Conservation (phyloP, 2,888 invertebrate species). For the Agrenia bidenticulata region DNA sequence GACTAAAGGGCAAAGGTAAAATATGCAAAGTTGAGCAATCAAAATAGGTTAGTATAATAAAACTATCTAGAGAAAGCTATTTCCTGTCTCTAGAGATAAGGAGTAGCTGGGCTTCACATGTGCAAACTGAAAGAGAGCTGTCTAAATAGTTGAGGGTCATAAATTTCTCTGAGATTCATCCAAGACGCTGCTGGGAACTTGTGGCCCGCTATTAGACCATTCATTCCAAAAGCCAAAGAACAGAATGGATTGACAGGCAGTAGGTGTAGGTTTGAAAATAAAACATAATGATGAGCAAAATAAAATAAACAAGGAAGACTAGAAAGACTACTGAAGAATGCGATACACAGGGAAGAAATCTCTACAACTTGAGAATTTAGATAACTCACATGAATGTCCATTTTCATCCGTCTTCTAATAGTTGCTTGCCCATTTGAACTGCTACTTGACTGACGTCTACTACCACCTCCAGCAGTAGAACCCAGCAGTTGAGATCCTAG, state of each 20-base stretch:
- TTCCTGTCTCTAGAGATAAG: neutral
- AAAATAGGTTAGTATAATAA: no score
- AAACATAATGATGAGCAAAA: neutral
- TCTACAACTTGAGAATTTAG: neutral
- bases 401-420: slow-evolving; percentile 41
- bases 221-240: slow-evolving; percentile 5
- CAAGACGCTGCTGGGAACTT: slow-evolving; percentile 10
- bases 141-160: slow-evolving; percentile 4
- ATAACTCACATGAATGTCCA: slow-evolving; percentile 48
- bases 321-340: neutral
- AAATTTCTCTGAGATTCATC: neutral
- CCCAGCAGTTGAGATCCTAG: slow-evolving; percentile 42
- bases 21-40: neutral
- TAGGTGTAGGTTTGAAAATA: neutral
- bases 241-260: neutral
- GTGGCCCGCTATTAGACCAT: neutral
- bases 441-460: slow-evolving; percentile 24
- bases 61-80: neutral
- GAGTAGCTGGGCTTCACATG: neutral
- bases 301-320: neutral
- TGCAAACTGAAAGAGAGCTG: neutral
- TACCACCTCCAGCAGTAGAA: slow-evolving; percentile 29
- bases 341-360: neutral
- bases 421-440: slow-evolving; percentile 41
- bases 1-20: slow-evolving; percentile 17